Base-by-base conservation (phyloP, 2,888 invertebrate species). In the Patella caerulea region DNA sequence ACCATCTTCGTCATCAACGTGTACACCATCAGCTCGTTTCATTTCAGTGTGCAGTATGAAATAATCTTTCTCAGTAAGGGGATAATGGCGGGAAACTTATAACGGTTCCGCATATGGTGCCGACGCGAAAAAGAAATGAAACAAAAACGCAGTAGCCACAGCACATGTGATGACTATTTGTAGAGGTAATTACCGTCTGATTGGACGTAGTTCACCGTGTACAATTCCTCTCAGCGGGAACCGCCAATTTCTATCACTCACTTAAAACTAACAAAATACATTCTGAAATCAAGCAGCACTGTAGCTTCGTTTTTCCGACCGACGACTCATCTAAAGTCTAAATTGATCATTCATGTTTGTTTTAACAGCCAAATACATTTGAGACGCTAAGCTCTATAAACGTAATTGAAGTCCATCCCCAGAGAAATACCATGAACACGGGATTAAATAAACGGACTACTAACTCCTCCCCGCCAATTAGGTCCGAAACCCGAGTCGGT, bases 351-450 rank as follows among this genome's bases (percentile, higher is more conserved):
- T 71, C 59, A 65, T 76, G 76, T 76, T 76, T 76, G 76, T 76
- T 76, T 76, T 76, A 76, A 76, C 72, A 76, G 72, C 19, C 72
- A 76, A 76, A 76, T 76, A 76, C 76, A 76, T 76, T 76, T 76
- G 76, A 76, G 76, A 72, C 76, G 52, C 65, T 72, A 73, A 52
- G 72, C 73, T 65, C 76, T 72, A 73, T 76, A 76, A 72, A 73
- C 56, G 76, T 76, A 76, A 76, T 76, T 76, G 76, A 76, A 76
- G 72, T 76, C 72, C 69, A 59, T 72, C 72, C 65, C 59, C 72
- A 53, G 72, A 73, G 76, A 76, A 76, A 76, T 76, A 65, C 72
- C 59, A 52, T 65, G 65, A 65, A 56, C 72, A 34, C 56, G 53
- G 69, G 72, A 53, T 76, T 73, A 69, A 69, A 76, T 69, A 65